Conservation (phyloP, 1,140 invertebrate species). For the Anastatus disparis region DNA sequence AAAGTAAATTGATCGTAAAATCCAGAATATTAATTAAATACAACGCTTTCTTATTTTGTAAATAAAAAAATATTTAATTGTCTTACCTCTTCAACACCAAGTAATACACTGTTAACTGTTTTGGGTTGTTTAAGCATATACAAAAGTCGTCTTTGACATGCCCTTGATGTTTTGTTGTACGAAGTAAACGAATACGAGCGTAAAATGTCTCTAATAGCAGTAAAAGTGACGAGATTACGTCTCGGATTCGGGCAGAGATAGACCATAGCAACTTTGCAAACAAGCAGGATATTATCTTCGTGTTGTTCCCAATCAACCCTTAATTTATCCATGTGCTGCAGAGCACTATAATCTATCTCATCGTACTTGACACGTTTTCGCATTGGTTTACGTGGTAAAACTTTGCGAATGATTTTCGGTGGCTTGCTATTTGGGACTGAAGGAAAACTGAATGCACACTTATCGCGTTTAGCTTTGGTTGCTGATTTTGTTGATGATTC, state of each 20-base stretch:
- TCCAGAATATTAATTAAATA: no score
- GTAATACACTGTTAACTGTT: conserved; percentile 69
- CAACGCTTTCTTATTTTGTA: neutral
- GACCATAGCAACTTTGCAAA: conserved; percentile 75
- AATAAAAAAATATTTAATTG: neutral
- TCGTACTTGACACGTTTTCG: conserved; percentile 68
- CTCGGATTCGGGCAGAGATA: conserved; percentile 72
- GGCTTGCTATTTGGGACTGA: conserved; percentile 33
- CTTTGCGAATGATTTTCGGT: conserved; percentile 50
- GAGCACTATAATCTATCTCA: conserved; percentile 74
- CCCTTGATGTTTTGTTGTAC: conserved; percentile 76
- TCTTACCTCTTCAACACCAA: conserved; percentile 71
- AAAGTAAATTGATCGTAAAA: no score
- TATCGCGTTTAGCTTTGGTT: neutral
- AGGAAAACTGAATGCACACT: neutral
- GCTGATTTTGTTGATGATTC: no score
- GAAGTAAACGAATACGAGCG: conserved; percentile 67
- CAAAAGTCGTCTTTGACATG: conserved; percentile 74
- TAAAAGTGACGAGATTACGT: conserved; percentile 65
- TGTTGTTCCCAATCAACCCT: conserved; percentile 72
- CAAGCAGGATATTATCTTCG: conserved; percentile 75
- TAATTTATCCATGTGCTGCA: conserved; percentile 73
- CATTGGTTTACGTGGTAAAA: conserved; percentile 54
- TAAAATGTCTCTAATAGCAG: conserved; percentile 73
- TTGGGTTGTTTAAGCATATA: conserved; percentile 73